Conservation (phyloP, 1,140 invertebrate species). For the Brachionus calyciflorus region DNA sequence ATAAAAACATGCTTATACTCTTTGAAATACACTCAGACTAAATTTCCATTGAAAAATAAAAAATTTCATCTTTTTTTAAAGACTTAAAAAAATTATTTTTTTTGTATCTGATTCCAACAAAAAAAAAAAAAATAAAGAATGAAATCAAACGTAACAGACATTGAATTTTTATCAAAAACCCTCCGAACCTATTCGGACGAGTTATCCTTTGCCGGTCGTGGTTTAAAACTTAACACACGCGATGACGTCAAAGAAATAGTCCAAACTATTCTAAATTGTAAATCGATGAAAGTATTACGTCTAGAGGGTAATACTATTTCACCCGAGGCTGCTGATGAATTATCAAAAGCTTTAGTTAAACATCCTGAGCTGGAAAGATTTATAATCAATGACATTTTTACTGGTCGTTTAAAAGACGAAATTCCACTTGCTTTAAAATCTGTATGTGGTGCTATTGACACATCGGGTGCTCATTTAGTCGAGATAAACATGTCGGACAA, state of each 20-base stretch:
- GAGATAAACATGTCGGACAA: slow-evolving; percentile 95
- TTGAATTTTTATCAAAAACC: slow-evolving; percentile 40
- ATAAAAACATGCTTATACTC: no score
- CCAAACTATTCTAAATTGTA: slow-evolving; percentile 61
- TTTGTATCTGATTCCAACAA: no score
- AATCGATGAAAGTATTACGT: slow-evolving; percentile 73
- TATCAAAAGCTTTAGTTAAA: slow-evolving; percentile 74
- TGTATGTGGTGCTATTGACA: slow-evolving; percentile 68
- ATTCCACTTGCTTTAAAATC: slow-evolving; percentile 77
- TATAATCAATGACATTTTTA: slow-evolving; percentile 80
- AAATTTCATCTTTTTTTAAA: no score
- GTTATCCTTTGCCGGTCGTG: not conserved
- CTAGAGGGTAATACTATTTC: slow-evolving; percentile 90
- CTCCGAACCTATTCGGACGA: not conserved
- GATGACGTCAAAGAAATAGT: not conserved
- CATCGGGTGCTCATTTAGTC: slow-evolving; percentile 72
- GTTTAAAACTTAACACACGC: slow-evolving; percentile 27
- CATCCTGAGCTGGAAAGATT: slow-evolving; percentile 70
- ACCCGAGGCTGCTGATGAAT: slow-evolving; percentile 76
- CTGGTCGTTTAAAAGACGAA: slow-evolving; percentile 85
- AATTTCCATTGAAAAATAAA: no score
- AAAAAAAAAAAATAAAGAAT: no score
- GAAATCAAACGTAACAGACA: slow-evolving; percentile 38
- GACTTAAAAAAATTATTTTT: no score
- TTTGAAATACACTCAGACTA: no score